Percentiles rank a stretch among this genome's conserved stretches.
Conservation (phyloP, 2,888 invertebrate species). For the Eupithecia subfuscata region DNA sequence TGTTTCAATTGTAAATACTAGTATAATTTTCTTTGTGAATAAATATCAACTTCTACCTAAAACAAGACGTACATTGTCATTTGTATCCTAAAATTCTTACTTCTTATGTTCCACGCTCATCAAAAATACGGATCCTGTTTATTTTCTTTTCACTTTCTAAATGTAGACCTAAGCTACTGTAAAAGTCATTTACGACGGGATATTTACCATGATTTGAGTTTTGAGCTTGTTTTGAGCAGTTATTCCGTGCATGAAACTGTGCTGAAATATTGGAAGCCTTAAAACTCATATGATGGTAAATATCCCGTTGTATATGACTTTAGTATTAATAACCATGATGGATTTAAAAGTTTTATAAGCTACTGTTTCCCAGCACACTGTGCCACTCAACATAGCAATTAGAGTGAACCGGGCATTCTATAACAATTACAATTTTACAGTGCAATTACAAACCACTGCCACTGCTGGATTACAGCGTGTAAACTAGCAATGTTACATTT, state of each 20-base stretch:
- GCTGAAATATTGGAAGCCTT: no score
- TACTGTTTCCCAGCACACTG: constrained; percentile 11
- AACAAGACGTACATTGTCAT: neutral
- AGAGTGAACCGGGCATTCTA: constrained; percentile 36
- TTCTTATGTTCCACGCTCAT: neutral
- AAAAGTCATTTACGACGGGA: no score
- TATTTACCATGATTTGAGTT: no score
- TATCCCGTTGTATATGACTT: no score
- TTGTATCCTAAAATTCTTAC: neutral
- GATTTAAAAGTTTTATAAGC: neutral
- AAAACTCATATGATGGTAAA: no score
- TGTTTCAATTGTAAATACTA: no score
- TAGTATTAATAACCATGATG: no score
- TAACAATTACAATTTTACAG: constrained; percentile 38
- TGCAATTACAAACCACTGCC: constrained; percentile 31
- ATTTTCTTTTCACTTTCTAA: neutral
- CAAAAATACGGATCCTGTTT: neutral
- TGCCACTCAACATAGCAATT: constrained; percentile 31
- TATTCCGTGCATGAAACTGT: no score
- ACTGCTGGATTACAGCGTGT: constrained; percentile 21
- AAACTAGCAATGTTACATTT: constrained; percentile 11
- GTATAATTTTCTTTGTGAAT: no score
- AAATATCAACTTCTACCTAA: no score
- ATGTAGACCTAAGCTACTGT: constrained; percentile 16
- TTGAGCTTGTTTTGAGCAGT: no score